Percentiles rank a stretch among this genome's conserved stretches.
Evolutionary conservation across 2,888 invertebrate species (phyloP).

Genomic region (Syrista parreyssii): DNA sequence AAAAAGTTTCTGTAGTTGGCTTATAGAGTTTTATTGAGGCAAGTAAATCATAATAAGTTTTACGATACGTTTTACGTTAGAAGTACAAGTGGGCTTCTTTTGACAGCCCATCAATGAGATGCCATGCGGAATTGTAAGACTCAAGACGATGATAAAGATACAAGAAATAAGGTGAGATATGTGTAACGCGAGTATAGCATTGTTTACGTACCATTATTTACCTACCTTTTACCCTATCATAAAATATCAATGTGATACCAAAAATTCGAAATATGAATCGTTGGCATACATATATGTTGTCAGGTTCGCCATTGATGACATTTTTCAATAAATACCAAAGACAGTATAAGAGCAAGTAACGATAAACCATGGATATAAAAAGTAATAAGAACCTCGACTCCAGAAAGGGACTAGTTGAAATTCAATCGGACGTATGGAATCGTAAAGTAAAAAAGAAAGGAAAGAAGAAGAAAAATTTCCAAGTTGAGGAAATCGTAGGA

Average conservation of each 20-base stretch:
- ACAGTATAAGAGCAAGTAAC: neutral
- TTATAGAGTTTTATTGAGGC: neutral
- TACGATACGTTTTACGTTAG: neutral
- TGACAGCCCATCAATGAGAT: neutral
- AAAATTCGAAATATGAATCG: neutral
- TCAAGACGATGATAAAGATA: neutral
- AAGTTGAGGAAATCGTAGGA: neutral
- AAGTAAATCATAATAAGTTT: neutral
- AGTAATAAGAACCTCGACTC: neutral
- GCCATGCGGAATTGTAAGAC: neutral
- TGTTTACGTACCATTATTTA: neutral
- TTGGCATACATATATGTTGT: no score
- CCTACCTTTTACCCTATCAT: neutral
- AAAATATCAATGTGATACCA: neutral
- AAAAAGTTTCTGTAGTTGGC: neutral
- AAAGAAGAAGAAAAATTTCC: neutral
- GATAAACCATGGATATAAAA: neutral
- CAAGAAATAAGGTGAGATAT: neutral
- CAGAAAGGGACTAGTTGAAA: neutral
- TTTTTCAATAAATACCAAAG: neutral
- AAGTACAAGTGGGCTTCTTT: neutral
- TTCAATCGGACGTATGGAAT: neutral
- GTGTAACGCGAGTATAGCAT: neutral
- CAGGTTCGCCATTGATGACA: no score
- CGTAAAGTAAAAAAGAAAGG: neutral